These are phyloP conservation scores for Pristionchus maxplancki DNA, from an alignment of 2,888 invertebrate genomes.

Conservation along the genomic window DNA sequence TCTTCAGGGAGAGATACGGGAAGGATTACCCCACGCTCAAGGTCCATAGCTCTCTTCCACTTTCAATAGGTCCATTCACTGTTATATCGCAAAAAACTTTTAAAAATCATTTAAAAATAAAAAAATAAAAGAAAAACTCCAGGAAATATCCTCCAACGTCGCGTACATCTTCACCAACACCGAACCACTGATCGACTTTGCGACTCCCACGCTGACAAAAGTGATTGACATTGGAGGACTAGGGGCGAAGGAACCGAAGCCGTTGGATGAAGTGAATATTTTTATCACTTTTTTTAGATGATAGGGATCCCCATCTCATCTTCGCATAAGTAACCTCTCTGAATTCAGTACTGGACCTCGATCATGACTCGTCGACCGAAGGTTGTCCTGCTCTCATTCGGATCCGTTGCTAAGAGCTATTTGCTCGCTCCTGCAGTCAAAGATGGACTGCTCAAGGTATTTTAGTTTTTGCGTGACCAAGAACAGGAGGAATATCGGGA, in stretches of 20 bases:
- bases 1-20: slow-evolving; percentile 3
- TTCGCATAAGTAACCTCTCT: not conserved
- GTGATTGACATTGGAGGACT: slow-evolving; percentile 29
- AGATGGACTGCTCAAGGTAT: not conserved
- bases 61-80: too few relatives aligned
- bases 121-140: too few relatives aligned
- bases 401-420: not conserved
- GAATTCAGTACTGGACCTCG: slow-evolving; percentile 6
- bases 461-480: not conserved
- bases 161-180: slow-evolving; percentile 31
- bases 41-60: too few relatives aligned
- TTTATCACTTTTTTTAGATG: not conserved
- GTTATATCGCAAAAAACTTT: too few relatives aligned
- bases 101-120: too few relatives aligned
- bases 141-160: slow-evolving; percentile 14
- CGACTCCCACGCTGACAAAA: not conserved
- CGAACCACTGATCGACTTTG: slow-evolving; percentile 14
- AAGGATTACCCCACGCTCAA: not conserved
- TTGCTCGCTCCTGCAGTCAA: not conserved
- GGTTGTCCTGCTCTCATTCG: not conserved
- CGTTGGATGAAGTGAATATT: slow-evolving; percentile 8
- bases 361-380: not conserved
- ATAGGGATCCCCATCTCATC: not conserved
- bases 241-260: slow-evolving; percentile 27
- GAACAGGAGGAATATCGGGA: too few relatives aligned